phyloP scores from a whole-genome alignment of 2,113 vertebrate species.

The Lagopus muta region DNA sequence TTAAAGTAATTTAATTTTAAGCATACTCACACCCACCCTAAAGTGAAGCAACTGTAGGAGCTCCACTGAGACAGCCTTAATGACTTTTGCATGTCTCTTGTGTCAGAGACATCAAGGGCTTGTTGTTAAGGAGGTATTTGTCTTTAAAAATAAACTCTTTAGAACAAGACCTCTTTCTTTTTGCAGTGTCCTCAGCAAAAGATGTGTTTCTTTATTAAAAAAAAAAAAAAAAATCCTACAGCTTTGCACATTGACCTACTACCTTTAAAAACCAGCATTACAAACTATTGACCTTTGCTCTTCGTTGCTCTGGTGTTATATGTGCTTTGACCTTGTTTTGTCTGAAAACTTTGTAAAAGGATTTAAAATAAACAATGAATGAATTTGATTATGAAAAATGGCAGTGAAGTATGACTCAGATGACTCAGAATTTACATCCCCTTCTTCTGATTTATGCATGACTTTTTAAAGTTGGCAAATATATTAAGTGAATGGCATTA shows the following conservation, averaged over 20 bases:
- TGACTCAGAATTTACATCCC: slow-evolving; percentile 13
- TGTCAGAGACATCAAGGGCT: slow-evolving; percentile 89
- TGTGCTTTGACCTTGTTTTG: slow-evolving; percentile 82
- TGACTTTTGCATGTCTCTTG: slow-evolving; percentile 90
- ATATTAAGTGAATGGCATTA: background rate
- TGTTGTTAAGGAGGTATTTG: slow-evolving; percentile 85
- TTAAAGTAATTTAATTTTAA: slow-evolving; percentile 96
- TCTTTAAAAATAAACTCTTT: slow-evolving; percentile 86
- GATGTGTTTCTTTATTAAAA: slow-evolving; percentile 54
- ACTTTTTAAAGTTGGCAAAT: background rate
- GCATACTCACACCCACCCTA: slow-evolving; percentile 84
- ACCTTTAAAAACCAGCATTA: slow-evolving; percentile 85
- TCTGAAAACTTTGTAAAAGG: slow-evolving; percentile 56
- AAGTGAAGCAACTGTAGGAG: slow-evolving; percentile 82
- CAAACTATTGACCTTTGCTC: slow-evolving; percentile 81
- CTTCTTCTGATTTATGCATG: background rate
- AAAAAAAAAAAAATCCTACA: slow-evolving; percentile 30
- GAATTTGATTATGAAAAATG: slow-evolving; percentile 51
- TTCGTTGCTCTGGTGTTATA: slow-evolving; percentile 68
- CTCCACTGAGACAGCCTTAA: slow-evolving; percentile 83
- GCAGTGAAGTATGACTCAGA: slow-evolving; percentile 23
- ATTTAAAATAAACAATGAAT: slow-evolving; percentile 62
- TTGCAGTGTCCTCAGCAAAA: slow-evolving; percentile 64
- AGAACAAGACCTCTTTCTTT: slow-evolving; percentile 68
- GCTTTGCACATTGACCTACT: slow-evolving; percentile 82